Base-by-base conservation (phyloP, 2,797 vertebrate genomes). In the Zenarchopterus dispar region DNA sequence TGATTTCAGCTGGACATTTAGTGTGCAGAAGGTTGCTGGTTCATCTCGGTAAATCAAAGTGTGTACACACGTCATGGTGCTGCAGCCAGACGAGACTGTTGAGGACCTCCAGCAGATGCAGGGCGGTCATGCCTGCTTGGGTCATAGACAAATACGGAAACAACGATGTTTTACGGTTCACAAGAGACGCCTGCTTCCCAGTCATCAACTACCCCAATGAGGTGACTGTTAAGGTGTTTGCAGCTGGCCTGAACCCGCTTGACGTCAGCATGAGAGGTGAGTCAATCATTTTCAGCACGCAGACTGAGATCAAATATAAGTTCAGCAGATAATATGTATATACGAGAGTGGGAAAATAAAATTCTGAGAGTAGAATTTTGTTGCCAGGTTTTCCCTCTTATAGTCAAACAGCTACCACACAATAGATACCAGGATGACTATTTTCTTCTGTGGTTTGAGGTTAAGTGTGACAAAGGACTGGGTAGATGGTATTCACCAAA, bases 231-330 rank as follows among this genome's bases (percentile, higher is more conserved):
- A 95, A 93, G 81, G 97, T 99, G 76, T 93, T 94, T 5, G 96
- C 97, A 21, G 94, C 95, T 15, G 94, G 94, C 77, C 84, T 99
- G 47, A 99, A 97, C 84, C 98, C 97, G 11, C 82, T 99, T 58
- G 98, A 99, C 78, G 89, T 98, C 75, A 94, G 93, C 80, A 99
- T 99, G 96, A 93, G 96, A 94, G 95, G 97, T 98, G 92, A 95
- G 95, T 94, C 13, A 1, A 1, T 15, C 36, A 15, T 6, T 3
- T 28, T 8, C 42, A 5, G 47, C 21, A 8, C n/a, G 6, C 26
- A 44, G 11, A 9, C 19, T 15, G 28, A 4, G 19, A 10, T 22
- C 8, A 2, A 36, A 13, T 11, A 11, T 11, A 10, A 36, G 4
- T 36, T 11, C 10, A 36, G 11, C 11, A 11, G 9, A 11, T 2